These are phyloP conservation scores for Clytia hemisphaerica DNA, from an alignment of 30 jellyfish, hydroid and myxozoan species.

Conservation along the genomic window DNA sequence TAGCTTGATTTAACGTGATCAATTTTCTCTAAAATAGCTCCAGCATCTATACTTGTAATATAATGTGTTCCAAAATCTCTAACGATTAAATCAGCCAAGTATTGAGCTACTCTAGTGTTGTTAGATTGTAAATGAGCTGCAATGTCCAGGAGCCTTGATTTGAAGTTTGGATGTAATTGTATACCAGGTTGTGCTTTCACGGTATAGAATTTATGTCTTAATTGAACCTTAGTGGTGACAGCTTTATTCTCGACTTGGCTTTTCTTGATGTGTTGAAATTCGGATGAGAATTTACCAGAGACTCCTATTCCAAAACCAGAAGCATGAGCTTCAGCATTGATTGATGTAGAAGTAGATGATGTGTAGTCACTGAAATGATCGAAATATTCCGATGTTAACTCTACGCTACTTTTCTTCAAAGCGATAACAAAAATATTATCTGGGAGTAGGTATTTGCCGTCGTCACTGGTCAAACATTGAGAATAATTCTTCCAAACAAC, in stretches of 20 bases:
- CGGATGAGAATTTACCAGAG: constrained; percentile 58
- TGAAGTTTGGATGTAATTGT: constrained; percentile 50
- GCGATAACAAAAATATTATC: constrained; percentile 56
- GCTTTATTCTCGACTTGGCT: constrained; percentile 59
- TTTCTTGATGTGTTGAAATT: no score
- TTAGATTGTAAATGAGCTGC: constrained; percentile 74
- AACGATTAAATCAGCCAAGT: constrained; percentile 43
- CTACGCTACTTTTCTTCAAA: constrained; percentile 50
- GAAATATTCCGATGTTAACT: constrained; percentile 41
- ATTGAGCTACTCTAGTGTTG: constrained; percentile 33
- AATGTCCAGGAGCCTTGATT: constrained; percentile 49
- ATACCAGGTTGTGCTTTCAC: constrained; percentile 62
- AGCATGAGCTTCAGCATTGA: constrained; percentile 63
- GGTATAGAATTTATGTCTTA: constrained; percentile 50
- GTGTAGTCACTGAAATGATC: constrained; percentile 59
- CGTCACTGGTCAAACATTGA: constrained; percentile 41
- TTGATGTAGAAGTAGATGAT: constrained; percentile 54
- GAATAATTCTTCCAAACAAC: constrained; percentile 36
- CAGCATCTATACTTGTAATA: constrained; percentile 58
- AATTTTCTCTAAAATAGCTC: constrained; percentile 48
- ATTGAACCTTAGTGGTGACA: constrained; percentile 54
- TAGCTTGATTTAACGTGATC: constrained; percentile 47
- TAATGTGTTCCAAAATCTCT: constrained; percentile 73
- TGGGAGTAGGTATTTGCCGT: constrained; percentile 48
- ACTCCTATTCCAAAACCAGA: constrained; percentile 48